These are phyloP conservation scores for Sebastes iracundus DNA, from an alignment of 2,797 vertebrate species.

Conservation along the genomic window DNA sequence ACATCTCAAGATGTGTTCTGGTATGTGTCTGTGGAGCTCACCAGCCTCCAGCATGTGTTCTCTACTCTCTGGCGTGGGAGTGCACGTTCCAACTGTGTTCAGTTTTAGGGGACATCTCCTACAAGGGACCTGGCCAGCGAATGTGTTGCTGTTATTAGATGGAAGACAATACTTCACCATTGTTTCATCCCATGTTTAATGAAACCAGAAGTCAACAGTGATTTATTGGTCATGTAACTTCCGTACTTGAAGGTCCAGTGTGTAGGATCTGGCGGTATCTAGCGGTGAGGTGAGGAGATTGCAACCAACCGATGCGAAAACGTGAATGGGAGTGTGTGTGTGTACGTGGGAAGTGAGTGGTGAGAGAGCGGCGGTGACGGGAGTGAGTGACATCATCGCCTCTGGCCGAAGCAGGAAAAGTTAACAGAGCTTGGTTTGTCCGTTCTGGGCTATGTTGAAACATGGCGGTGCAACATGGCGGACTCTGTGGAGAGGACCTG, in stretches of 20 bases:
- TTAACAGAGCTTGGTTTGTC: too few species aligned
- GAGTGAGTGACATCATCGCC: accelerated
- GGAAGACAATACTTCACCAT: not conserved
- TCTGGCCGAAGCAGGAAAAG: too few species aligned
- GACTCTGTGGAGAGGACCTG: accelerated
- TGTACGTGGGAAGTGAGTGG: accelerated
- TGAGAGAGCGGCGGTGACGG: too few species aligned
- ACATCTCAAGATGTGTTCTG: constrained; percentile 6
- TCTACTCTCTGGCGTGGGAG: not conserved
- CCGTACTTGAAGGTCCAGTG: too few species aligned
- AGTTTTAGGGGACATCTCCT: not conserved
- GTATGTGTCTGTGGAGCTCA: not conserved
- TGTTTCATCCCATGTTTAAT: not conserved
- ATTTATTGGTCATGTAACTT: too few species aligned
- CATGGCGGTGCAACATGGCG: accelerated
- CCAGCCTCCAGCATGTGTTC: not conserved
- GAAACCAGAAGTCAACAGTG: too few species aligned
- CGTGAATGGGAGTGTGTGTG: too few species aligned
- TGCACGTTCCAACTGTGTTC: not conserved
- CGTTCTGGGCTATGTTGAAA: accelerated
- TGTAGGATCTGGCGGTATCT: too few species aligned
- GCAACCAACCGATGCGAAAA: too few species aligned
- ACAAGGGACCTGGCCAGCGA: not conserved
- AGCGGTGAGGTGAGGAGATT: too few species aligned
- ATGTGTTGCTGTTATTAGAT: not conserved